These are phyloP conservation scores for Macrobrachium rosenbergii DNA, from an alignment of 1,140 invertebrate species.

Conservation along the genomic window DNA sequence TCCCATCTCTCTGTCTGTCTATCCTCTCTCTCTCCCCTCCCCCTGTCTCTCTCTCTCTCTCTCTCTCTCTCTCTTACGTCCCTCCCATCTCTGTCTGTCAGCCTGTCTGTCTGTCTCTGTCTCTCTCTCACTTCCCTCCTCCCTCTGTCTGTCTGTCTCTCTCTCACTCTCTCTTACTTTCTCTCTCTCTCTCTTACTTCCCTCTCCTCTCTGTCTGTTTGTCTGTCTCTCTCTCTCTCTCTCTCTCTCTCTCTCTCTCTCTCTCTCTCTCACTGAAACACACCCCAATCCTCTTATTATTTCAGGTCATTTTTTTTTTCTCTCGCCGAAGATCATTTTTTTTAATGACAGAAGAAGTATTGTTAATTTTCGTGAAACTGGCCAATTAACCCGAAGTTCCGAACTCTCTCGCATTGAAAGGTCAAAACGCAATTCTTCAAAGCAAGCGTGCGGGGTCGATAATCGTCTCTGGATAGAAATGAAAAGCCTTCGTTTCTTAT, in stretches of 20 bases:
- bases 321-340: background rate
- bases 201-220: no score
- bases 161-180: no score
- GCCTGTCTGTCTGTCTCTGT: background rate
- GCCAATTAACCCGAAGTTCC: no score
- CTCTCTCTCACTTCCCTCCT: slow-evolving; percentile 9
- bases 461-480: no score
- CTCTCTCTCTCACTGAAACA: no score
- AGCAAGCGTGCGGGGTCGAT: no score
- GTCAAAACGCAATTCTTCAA: no score
- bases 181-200: background rate
- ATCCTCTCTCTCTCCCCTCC: slow-evolving; percentile 1
- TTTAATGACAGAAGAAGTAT: no score
- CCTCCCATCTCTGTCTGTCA: slow-evolving; percentile 4
- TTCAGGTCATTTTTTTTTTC: background rate
- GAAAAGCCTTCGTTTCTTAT: no score
- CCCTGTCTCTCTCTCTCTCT: background rate
- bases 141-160: background rate
- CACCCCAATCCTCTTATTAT: background rate
- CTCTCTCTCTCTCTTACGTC: background rate
- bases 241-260: background rate
- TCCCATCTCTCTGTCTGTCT: background rate
- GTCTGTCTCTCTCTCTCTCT: background rate
- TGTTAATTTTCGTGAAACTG: no score
- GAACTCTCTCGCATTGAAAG: no score